Evolutionary conservation across 37 sponge, comb jelly and placozoan genomes (phyloP), one percentile per base, ranked within the genome.

Genomic region (Beroe ovata): DNA sequence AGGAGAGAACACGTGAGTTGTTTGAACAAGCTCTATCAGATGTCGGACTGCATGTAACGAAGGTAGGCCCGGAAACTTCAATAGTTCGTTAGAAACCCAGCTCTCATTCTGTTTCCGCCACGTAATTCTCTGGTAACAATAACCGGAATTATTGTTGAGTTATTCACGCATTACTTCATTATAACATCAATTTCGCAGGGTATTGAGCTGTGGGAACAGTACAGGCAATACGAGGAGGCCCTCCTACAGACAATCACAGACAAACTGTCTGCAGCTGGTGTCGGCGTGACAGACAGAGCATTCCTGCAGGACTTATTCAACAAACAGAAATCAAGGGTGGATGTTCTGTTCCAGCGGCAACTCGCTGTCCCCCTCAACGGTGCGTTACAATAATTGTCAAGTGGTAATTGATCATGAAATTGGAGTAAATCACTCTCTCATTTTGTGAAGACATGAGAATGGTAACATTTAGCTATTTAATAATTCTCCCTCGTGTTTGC

Each of bases 271-370:
- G 54, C 54, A 47, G 54, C 11, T 6, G 54, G 11, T 1, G 23
- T 19, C 23, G 84, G 38, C 28, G 35, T 19, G 4, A 3, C 84
- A 22, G 84, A 77, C 11, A 77, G 41, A 26, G 84, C 39, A 54
- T 42, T 77, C 28, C 47, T 77, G 22, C 84, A 77, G 84, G 84
- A 77, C 28, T n/a, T 77, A 8, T 77, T 42, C 28, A 77, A 77
- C 28, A 42, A 77, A 20, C 84, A 77, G 84, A 77, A 54, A 25
- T 32, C n/a, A 1, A 38, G 84, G 84, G 84, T 77, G 23, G 84
- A 77, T 2, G 23, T 1, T 4, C 26, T 77, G n/a, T 77, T 26
- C 25, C 84, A 77, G 47, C 39, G 84, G 41, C 84, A 77, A 4
- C 54, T 77, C 4, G 42, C 84, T 42, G 84, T 77, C 11, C 84